Percentiles rank a stretch among this genome's conserved stretches.
phyloP scores from a whole-genome alignment of 2,888 invertebrate species.

The Cenopis cana region DNA sequence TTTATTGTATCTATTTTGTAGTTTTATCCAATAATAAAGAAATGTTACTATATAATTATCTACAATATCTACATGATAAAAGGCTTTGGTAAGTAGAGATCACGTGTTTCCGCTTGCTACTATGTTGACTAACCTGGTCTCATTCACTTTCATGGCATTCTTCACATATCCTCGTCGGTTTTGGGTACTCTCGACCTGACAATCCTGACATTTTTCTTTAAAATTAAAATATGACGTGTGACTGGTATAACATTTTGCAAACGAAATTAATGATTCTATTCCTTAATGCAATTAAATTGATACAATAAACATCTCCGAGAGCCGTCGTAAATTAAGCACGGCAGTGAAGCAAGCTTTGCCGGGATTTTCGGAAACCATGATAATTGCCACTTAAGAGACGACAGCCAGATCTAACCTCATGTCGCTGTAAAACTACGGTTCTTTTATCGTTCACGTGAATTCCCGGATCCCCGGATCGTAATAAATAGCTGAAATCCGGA shows the following conservation, averaged over 20 bases:
- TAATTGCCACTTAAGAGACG: constrained; percentile 45
- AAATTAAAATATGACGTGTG: too few species aligned
- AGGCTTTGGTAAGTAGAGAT: too few species aligned
- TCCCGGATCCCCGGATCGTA: constrained; percentile 76
- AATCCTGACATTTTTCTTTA: too few species aligned
- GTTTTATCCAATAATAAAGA: too few species aligned
- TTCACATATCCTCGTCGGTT: too few species aligned
- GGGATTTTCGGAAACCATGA: constrained; percentile 33
- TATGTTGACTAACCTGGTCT: too few species aligned
- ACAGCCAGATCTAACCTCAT: constrained; percentile 40
- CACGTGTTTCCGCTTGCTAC: too few species aligned
- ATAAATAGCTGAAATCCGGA: constrained; percentile 83
- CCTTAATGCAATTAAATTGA: background rate
- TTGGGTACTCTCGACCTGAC: too few species aligned
- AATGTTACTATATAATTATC: too few species aligned
- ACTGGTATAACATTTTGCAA: background rate
- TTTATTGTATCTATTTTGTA: too few species aligned
- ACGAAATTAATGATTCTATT: background rate
- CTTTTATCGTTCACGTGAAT: constrained; percentile 80
- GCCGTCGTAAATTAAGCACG: constrained; percentile 32
- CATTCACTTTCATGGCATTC: too few species aligned
- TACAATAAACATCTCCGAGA: background rate
- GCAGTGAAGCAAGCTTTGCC: constrained; percentile 22
- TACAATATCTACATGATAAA: too few species aligned
- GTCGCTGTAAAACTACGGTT: constrained; percentile 51